These are phyloP conservation scores for Alca torda DNA, from an alignment of 2,797 vertebrate species.

Conservation along the genomic window DNA sequence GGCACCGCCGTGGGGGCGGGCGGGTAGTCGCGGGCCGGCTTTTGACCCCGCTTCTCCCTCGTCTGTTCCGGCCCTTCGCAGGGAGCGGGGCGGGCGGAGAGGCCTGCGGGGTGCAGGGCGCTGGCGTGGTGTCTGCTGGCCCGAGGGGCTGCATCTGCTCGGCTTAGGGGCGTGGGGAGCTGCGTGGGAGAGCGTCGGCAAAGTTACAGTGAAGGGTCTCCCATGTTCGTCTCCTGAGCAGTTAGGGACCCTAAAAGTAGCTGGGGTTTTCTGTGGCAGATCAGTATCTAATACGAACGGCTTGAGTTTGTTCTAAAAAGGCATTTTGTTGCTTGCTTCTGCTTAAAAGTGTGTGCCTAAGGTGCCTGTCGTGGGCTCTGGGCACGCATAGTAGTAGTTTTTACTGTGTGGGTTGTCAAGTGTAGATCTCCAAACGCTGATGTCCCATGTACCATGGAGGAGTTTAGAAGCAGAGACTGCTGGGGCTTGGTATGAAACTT, in stretches of 20 bases:
- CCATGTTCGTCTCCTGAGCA: fast-evolving
- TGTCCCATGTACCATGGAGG: fast-evolving
- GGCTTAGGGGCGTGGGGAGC: neutral
- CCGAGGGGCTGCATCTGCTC: neutral
- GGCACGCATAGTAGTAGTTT: neutral
- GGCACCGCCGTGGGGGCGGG: neutral
- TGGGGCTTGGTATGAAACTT: neutral
- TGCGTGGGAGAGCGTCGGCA: neutral
- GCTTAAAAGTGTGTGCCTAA: neutral
- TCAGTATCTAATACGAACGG: fast-evolving
- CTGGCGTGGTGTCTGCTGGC: neutral
- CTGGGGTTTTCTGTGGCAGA: neutral
- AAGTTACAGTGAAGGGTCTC: neutral
- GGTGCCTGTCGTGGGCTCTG: neutral
- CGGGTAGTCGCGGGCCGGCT: no score
- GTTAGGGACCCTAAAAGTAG: no score
- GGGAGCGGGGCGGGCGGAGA: neutral
- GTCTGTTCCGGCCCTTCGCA: neutral
- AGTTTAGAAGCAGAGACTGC: neutral
- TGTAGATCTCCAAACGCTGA: neutral
- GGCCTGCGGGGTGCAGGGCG: neutral
- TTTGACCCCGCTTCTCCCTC: neutral
- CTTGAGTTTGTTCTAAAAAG: neutral
- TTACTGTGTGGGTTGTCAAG: neutral
- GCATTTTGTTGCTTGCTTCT: neutral